phyloP scores from a whole-genome alignment of 2,113 vertebrate species.

The Clarias magur region DNA sequence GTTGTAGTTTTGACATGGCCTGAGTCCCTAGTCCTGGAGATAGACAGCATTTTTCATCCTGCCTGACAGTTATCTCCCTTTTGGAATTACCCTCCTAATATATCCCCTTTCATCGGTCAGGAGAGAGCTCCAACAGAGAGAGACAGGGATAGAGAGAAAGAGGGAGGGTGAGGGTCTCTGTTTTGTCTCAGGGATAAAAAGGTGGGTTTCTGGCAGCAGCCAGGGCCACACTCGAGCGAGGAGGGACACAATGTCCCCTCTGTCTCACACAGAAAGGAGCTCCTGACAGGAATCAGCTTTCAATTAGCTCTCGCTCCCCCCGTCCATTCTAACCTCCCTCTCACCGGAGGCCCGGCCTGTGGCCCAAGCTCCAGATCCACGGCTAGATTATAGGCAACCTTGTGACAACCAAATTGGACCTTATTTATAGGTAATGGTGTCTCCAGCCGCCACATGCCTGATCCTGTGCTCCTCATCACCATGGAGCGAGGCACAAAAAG shows the following conservation, averaged over 20 bases:
- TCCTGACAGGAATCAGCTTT: conserved; percentile 81
- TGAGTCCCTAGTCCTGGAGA: conserved; percentile 61
- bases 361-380: conserved; percentile 60
- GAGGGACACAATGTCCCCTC: conserved; percentile 73
- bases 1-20: conserved; percentile 73
- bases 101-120: conserved; percentile 59
- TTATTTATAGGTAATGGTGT: conserved; percentile 64
- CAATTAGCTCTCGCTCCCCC: conserved; percentile 71
- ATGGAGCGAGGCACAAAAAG: conserved; percentile 52
- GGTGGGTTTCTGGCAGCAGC: conserved; percentile 72
- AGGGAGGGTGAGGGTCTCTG: conserved; percentile 59
- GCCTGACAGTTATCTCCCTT: conserved; percentile 73
- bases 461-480: conserved; percentile 51
- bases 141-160: conserved; percentile 25
- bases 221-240: conserved; percentile 67
- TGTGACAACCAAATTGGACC: conserved; percentile 65
- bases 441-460: conserved; percentile 54
- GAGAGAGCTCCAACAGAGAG: conserved; percentile 66
- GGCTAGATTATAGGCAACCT: conserved; percentile 61
- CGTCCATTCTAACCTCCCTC: conserved; percentile 54
- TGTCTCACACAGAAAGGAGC: conserved; percentile 75
- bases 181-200: conserved; percentile 75
- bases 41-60: conserved; percentile 73
- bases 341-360: conserved; percentile 54
- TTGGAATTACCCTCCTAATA: conserved; percentile 69